Base-by-base conservation (phyloP, 2,888 invertebrate genomes). In the Drosophila picticornis region DNA sequence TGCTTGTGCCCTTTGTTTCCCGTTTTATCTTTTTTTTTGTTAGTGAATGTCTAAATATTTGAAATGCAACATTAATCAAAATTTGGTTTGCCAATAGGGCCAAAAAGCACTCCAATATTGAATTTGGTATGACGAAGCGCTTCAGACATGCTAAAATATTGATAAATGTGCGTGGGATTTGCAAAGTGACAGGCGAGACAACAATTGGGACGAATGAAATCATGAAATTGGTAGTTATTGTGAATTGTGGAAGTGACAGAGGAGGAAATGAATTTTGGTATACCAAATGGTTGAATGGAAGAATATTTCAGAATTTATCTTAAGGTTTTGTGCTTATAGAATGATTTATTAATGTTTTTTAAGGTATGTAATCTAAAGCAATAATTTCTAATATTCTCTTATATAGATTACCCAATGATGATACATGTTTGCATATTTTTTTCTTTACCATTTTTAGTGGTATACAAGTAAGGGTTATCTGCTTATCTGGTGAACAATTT, bases 71-170 rank as follows among this genome's bases (percentile, higher is more conserved):
- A 80, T 80, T 81, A 73, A 81, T 80, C 80, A 81, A 82, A 82
- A 72, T 71, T 65, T 43, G 55, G 79, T 80, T 64, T n/a, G n/a
- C 73, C 48, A 57, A 69, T 51, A 57, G 48, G 29, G 50, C 25
- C 38, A 29, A 56, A 68, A 27, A 63, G 55, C 72, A 69, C 46
- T 72, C 70, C 52, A 57, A 43, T 68, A 64, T 74, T 78, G 59
- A 68, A 62, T 68, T 56, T 55, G 19, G 43, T 38, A 48, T 46
- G 60, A 50, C 27, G 51, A 52, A 62, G 38, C 53, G 31, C 38
- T 60, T 60, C 60, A 82, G 58, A 75, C 64, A 71, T 74, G 68
- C 50, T 66, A 70, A 84, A 84, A 84, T 89, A 89, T 90, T 84
- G 90, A 89, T 84, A 74, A 74, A 81, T 62, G 43, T 62, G 53